Evolutionary conservation across 2,797 vertebrate species (phyloP).

Genomic region (Odontamblyopus rebecca): DNA sequence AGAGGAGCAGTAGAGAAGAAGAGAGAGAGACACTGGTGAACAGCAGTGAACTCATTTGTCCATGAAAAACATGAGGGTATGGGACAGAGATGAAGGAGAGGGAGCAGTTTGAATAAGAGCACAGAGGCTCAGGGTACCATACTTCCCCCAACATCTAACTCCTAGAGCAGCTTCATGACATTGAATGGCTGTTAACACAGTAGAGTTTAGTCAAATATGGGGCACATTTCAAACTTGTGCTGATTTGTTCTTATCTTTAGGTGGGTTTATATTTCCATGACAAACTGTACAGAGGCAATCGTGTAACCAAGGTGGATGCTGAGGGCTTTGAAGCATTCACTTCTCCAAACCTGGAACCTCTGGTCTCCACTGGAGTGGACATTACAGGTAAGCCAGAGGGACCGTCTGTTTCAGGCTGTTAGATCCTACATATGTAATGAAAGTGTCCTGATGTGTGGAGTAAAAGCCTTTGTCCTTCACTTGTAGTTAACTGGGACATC

Average conservation of each 20-base stretch:
- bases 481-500: slow-evolving; percentile 88
- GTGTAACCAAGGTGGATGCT: slow-evolving; percentile 92
- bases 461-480: slow-evolving; percentile 1
- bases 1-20: too few species aligned
- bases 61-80: too few species aligned
- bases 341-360: slow-evolving; percentile 91
- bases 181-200: slow-evolving; percentile 19
- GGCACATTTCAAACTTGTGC: not conserved
- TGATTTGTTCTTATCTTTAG: slow-evolving; percentile 61
- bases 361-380: slow-evolving; percentile 89
- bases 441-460: not conserved
- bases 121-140: too few species aligned
- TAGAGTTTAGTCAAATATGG: not conserved
- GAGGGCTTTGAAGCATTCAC: slow-evolving; percentile 89
- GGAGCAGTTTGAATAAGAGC: too few species aligned
- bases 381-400: slow-evolving; percentile 81
- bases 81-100: too few species aligned
- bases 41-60: too few species aligned
- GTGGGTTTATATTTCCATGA: slow-evolving; percentile 96
- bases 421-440: not conserved
- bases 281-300: slow-evolving; percentile 94
- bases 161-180: slow-evolving; percentile 32
- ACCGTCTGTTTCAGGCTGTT: too few species aligned
- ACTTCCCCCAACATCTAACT: too few species aligned
- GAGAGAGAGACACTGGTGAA: too few species aligned